These are phyloP conservation scores for Spizella passerina DNA, from an alignment of 2,797 vertebrate species.

Conservation along the genomic window DNA sequence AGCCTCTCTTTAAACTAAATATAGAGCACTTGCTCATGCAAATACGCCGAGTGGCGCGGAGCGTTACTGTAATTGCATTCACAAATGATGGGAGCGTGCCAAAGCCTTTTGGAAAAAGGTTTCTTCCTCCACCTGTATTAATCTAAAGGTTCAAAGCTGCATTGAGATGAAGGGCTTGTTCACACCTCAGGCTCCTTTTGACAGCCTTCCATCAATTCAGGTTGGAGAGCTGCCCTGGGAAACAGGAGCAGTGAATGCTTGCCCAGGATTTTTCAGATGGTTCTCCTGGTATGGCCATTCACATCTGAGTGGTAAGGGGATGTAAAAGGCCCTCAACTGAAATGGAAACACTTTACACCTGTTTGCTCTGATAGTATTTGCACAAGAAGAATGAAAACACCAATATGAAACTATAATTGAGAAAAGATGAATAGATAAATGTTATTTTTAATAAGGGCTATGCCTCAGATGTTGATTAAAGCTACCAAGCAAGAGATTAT, in stretches of 20 bases:
- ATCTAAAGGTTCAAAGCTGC: not conserved
- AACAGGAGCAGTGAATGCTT: not conserved
- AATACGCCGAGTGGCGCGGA: not conserved
- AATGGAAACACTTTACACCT: not conserved
- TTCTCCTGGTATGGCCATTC: not conserved
- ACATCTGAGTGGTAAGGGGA: not conserved
- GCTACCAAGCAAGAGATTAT: not conserved
- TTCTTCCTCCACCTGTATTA: not conserved
- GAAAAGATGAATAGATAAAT: not conserved
- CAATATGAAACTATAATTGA: not conserved
- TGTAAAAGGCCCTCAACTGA: not conserved
- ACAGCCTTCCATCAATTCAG: not conserved
- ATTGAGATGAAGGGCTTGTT: not conserved
- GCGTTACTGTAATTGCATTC: not conserved
- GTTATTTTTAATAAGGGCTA: not conserved
- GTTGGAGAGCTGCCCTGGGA: not conserved
- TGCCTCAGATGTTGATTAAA: not conserved
- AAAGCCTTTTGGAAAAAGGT: not conserved
- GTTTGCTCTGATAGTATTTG: not conserved
- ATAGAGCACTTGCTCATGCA: conserved; percentile 15
- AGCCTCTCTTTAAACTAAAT: not conserved
- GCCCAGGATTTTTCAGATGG: rapidly evolving
- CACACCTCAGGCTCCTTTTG: not conserved
- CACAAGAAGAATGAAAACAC: not conserved
- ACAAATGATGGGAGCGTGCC: not conserved